Conservation (phyloP, 2,888 invertebrate genomes). For the Tuta absoluta region DNA sequence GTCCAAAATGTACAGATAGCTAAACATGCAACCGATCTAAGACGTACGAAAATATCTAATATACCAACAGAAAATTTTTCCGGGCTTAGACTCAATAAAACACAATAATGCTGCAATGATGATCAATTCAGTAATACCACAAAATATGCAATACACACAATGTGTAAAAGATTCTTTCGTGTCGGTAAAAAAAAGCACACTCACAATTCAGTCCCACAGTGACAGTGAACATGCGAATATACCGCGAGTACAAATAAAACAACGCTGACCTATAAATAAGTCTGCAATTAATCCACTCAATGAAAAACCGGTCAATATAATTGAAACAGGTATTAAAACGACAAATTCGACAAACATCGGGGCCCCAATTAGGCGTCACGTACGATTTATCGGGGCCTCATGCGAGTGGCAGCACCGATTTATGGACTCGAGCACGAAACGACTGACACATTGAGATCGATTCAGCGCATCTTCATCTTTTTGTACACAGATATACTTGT, state of each 20-base stretch:
- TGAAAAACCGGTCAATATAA: constrained; percentile 41
- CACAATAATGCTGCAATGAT: too few species aligned
- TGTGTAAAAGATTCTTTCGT: background rate
- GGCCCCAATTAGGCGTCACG: constrained; percentile 49
- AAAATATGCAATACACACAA: background rate
- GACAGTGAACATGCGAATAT: constrained; percentile 8
- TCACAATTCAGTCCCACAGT: constrained; percentile 10
- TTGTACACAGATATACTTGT: background rate
- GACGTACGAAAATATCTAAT: too few species aligned
- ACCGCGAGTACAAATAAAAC: constrained; percentile 8
- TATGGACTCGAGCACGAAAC: constrained; percentile 44
- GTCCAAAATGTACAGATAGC: too few species aligned
- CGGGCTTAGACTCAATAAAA: too few species aligned
- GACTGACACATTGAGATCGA: constrained; percentile 35
- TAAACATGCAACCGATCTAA: too few species aligned
- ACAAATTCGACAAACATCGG: constrained; percentile 53
- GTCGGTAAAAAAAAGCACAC: background rate
- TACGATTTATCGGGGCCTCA: constrained; percentile 43
- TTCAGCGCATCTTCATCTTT: constrained; percentile 6
- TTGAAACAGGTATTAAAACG: constrained; percentile 49
- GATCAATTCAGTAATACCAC: background rate
- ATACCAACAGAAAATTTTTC: too few species aligned
- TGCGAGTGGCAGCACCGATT: constrained; percentile 40
- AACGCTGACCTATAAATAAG: constrained; percentile 14
- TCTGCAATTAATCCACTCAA: constrained; percentile 32